Evolutionary conservation across 2,113 vertebrate species (phyloP), one percentile per base, ranked within the genome.

Genomic region (Pseudonaja textilis): DNA sequence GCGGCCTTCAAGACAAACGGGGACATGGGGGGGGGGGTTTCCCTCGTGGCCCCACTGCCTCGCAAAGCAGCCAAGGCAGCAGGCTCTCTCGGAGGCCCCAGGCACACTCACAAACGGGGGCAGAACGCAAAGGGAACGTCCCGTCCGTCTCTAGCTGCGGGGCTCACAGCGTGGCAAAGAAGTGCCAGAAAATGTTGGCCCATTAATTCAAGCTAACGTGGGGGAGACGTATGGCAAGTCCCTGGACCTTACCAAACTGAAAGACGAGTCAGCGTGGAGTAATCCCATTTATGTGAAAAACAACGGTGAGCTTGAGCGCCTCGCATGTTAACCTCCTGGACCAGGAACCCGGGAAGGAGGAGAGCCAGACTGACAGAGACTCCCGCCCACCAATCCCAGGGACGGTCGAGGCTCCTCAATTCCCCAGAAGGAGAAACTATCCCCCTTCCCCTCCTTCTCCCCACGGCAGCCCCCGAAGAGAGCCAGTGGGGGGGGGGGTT

Each of bases 1-100:
- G 99, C 99, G 96, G 98, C 99, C 99, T 99, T 98, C 90, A 95
- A 97, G 92, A 97, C 87, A 97, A 96, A 97, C 25, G 96, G 98
- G 95, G 55, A 96, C 92, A 95, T 93, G 96, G 96, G 95, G 29
- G 96, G 95, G 96, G 29, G 96, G 95, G 96, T 97, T 92, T 97
- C 92, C 96, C 96, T 94, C 96, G 94, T 90, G 92, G 95, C 85
- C 39, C 39, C 3, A 93, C 59, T 26, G 61, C 91, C 90, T 3
- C 1, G 47, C 61, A 93, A 86, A 86, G 85, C 55, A 93, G 22
- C 39, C 89, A 88, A 57, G 92, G 50, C 96, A 95, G 94, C 81
- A 87, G 8, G 92, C 89, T 20, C 11, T 50, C 85, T 29, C 52
- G 42, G 92, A 87, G 59, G 42, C 42, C 59, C 11, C 2, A 11